Evolutionary conservation across 2,888 invertebrate species (phyloP), one percentile per base, ranked within the genome.

Genomic region (Euproctis similis): DNA sequence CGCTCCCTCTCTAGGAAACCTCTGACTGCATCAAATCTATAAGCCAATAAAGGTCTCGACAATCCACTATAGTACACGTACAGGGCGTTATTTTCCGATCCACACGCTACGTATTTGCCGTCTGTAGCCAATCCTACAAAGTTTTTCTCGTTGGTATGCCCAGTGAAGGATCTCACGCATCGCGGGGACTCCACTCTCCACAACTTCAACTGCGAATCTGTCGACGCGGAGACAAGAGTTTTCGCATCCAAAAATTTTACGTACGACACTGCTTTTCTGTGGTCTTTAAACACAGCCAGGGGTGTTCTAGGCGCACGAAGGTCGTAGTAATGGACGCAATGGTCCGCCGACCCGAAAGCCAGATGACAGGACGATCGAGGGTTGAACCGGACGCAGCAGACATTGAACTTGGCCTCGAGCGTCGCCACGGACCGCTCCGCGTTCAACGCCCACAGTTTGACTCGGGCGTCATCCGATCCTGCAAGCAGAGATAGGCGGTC

Each of bases 271-370:
- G 97, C 96, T 69, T 97, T 97, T 39, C 92, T 88, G 67, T 97
- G 97, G 17, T 96, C 96, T 52, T 92, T 90, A 65, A 97, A 94
- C 7, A 96, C 87, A 32, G 90, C 89, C 9, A 96, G 85, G 1
- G 96, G 91, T 41, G 92, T 90, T 33, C 92, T 89, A 59, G 93
- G 90, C 46, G 94, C 91, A 18, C 97, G 86, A 44, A 97, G 86
- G 81, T 97, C 97, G 73, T 96, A 97, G 67, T 97, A 96, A 73
- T 97, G 96, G 28, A 97, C 96, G 82, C 95, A 95, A 73, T 97
- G 97, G 81, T 97, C 97, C 12, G 97, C 97, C n/a, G 95, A 95
- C 8, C 97, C 97, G 78, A 96, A 97, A 1, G 96, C 96, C 35
- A 97, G 86, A 66, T 96, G 94, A 65, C 92, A 93, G 0, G 94